phyloP scores from a whole-genome alignment of 2,797 vertebrate genomes.

The Furcifer pardalis region DNA sequence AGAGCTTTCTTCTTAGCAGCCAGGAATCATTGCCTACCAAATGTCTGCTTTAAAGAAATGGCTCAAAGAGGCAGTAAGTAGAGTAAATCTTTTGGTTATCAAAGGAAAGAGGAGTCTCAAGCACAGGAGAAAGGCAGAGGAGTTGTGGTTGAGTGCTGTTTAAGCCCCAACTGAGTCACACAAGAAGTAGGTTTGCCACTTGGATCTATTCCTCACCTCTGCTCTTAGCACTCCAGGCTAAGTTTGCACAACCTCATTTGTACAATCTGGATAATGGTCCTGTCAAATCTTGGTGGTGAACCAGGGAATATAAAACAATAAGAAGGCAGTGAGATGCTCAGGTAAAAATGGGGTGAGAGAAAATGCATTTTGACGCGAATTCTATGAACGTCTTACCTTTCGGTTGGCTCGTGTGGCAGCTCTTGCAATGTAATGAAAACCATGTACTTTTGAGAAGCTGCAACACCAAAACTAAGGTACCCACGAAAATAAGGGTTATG shows the following conservation, averaged over 20 bases:
- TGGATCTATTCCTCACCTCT: background rate
- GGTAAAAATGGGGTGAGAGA: background rate
- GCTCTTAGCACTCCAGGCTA: background rate
- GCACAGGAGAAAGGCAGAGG: background rate
- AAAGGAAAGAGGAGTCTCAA: constrained; percentile 5
- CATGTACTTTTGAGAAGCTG: too few relatives aligned
- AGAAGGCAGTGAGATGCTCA: background rate
- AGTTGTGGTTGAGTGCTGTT: background rate
- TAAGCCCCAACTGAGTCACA: background rate
- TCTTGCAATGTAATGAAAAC: too few relatives aligned
- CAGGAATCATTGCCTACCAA: constrained; percentile 59
- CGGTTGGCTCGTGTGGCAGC: too few relatives aligned
- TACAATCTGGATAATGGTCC: background rate
- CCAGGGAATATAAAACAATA: background rate
- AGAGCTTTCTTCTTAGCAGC: constrained; percentile 48
- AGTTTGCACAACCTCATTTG: background rate
- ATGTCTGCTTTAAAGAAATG: constrained; percentile 59
- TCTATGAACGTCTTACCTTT: too few relatives aligned
- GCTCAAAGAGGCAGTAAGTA: constrained; percentile 44
- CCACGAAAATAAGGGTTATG: too few relatives aligned
- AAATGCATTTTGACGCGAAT: background rate
- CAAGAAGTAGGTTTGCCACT: background rate
- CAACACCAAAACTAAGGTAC: too few relatives aligned
- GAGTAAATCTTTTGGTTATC: constrained; percentile 1
- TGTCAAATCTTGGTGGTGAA: background rate